These are phyloP conservation scores for Nemoura dubitans DNA, from an alignment of 2,888 invertebrate species.

Conservation along the genomic window DNA sequence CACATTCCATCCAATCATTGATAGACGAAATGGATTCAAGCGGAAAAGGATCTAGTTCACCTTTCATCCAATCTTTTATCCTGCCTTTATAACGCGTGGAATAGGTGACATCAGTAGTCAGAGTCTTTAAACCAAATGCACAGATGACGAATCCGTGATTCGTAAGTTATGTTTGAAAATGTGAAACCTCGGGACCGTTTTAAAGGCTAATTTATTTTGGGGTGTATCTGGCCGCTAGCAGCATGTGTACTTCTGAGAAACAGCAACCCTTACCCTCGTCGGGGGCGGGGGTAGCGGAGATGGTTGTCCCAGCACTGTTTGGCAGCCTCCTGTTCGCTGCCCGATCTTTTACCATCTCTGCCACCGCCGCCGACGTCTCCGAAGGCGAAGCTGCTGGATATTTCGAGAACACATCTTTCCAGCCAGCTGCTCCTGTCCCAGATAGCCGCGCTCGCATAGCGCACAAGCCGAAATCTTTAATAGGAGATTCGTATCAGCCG, in stretches of 20 bases:
- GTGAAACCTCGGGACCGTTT: neutral
- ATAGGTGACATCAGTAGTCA: neutral
- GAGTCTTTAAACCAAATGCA: neutral
- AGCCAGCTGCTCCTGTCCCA: neutral
- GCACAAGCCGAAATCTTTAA: neutral
- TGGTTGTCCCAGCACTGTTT: neutral
- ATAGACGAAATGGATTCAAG: constrained; percentile 31
- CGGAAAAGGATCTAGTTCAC: constrained; percentile 19
- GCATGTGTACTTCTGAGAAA: constrained; percentile 25
- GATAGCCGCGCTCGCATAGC: neutral
- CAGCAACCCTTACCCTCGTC: constrained; percentile 29
- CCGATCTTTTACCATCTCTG: neutral
- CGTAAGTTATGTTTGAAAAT: constrained; percentile 3
- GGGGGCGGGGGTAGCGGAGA: constrained; percentile 4
- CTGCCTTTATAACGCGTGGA: neutral
- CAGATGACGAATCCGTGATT: constrained; percentile 1
- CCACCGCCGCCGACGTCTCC: neutral
- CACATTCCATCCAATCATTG: constrained; percentile 32
- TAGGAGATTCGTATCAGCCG: neutral
- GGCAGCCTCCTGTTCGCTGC: neutral
- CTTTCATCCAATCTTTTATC: neutral
- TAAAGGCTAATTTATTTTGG: neutral
- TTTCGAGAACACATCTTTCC: neutral
- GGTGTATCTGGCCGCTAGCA: neutral
- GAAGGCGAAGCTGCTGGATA: neutral